Conservation (phyloP, 2,113 vertebrate genomes). For the Planiliza haematocheilus region DNA sequence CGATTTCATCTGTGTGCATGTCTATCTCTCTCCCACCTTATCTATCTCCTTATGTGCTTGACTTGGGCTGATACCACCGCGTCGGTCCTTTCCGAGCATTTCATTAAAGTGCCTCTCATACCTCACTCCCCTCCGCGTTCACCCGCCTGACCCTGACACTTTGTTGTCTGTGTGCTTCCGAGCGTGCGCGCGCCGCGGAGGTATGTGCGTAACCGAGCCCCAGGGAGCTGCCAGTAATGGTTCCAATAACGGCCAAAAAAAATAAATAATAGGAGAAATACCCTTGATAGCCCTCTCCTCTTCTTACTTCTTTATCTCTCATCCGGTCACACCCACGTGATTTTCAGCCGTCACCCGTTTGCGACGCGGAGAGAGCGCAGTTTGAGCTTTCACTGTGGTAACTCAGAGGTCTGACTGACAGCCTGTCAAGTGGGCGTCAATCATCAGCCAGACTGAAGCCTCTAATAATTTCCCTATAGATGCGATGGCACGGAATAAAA, state of each 20-base stretch:
- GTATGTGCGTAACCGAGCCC: slow-evolving; percentile 18
- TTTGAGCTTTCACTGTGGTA: slow-evolving; percentile 48
- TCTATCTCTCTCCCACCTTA: slow-evolving; percentile 13
- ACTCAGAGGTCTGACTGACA: slow-evolving; percentile 59
- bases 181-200: slow-evolving; percentile 19
- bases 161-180: slow-evolving; percentile 26
- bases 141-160: slow-evolving; percentile 60
- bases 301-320: slow-evolving; percentile 11
- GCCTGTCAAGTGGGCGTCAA: slow-evolving; percentile 52
- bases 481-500: slow-evolving; percentile 12
- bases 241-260: slow-evolving; percentile 56
- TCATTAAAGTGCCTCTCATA: slow-evolving; percentile 55
- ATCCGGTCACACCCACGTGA: slow-evolving; percentile 37
- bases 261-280: slow-evolving; percentile 36
- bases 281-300: slow-evolving; percentile 35
- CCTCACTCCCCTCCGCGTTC: slow-evolving; percentile 38
- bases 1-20: slow-evolving; percentile 27
- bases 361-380: slow-evolving; percentile 32
- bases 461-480: slow-evolving; percentile 64
- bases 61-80: slow-evolving; percentile 39
- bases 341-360: slow-evolving; percentile 47
- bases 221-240: slow-evolving; percentile 33
- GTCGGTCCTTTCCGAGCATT: slow-evolving; percentile 38
- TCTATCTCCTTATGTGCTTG: slow-evolving; percentile 42
- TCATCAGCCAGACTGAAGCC: slow-evolving; percentile 24